Evolutionary conservation across 1,140 invertebrate genomes (phyloP), one percentile per base, ranked within the genome.

Genomic region (Steinernema khuongi): DNA sequence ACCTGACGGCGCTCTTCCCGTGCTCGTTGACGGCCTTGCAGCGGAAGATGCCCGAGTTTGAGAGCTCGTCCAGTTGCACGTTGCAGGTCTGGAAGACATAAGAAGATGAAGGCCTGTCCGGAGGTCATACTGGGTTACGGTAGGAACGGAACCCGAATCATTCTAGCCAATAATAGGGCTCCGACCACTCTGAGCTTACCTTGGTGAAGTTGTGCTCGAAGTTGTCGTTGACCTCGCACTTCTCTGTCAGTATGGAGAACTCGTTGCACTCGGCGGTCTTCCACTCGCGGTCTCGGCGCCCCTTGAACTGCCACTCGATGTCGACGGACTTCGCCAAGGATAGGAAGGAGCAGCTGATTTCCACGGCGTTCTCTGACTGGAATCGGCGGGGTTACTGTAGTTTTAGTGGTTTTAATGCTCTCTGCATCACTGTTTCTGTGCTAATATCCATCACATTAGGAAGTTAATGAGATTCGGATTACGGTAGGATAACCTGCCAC

Each of bases 131-230:
- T n/a, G n/a, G n/a, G n/a, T n/a, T n/a, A n/a, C n/a, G n/a, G n/a
- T n/a, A n/a, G n/a, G n/a, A n/a, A n/a, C n/a, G n/a, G n/a, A n/a
- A n/a, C n/a, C n/a, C n/a, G n/a, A n/a, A n/a, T n/a, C n/a, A n/a
- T n/a, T n/a, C n/a, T n/a, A n/a, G n/a, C n/a, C n/a, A n/a, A n/a
- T n/a, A n/a, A n/a, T n/a, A n/a, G n/a, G n/a, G n/a, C n/a, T n/a
- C n/a, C n/a, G n/a, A n/a, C n/a, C n/a, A n/a, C n/a, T n/a, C n/a
- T n/a, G n/a, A n/a, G n/a, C n/a, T n/a, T n/a, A n/a, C n/a, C n/a
- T 60, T 60, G 4, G 50, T 60, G 50, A 60, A 60, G 50, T 60
- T 60, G 50, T 60, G 50, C 22, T 60, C 50, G 50, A 60, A 60
- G 19, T 60, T 60, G 50, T 60, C 50, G 50, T 60, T 60, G 2